Conservation (phyloP, 2,797 vertebrate genomes). For the Oceanodroma leucorhoa region DNA sequence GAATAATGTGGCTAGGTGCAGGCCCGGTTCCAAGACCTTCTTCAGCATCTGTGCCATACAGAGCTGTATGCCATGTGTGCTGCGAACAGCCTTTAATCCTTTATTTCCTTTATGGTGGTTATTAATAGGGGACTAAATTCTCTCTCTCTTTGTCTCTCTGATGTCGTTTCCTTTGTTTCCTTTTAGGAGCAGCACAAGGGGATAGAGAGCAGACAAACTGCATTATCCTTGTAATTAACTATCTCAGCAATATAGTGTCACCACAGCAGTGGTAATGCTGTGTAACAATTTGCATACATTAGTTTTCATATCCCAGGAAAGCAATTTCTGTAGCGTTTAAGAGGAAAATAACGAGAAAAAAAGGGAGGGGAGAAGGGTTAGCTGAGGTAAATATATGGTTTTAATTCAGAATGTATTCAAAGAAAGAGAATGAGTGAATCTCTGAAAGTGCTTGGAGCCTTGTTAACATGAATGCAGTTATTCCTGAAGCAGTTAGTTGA, state of each 20-base stretch:
- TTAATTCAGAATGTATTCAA: not conserved
- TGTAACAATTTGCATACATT: constrained; percentile 63
- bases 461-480: not conserved
- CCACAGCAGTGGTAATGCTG: not conserved
- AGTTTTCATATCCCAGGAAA: constrained; percentile 35
- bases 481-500: not conserved
- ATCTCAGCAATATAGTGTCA: constrained; percentile 39
- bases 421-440: not conserved
- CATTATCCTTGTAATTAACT: constrained; percentile 59
- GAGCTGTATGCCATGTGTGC: constrained; percentile 8
- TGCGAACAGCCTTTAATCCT: constrained; percentile 23
- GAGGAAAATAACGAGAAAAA: not conserved
- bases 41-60: constrained; percentile 8
- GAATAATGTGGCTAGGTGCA: constrained; percentile 6
- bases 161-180: constrained; percentile 49
- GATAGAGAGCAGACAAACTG: constrained; percentile 46
- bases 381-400: not conserved
- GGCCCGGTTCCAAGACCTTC: not conserved
- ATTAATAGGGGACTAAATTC: constrained; percentile 42
- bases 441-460: not conserved
- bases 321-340: constrained; percentile 31
- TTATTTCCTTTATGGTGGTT: constrained; percentile 45
- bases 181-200: constrained; percentile 31
- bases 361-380: not conserved
- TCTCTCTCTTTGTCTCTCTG: constrained; percentile 18